Conservation (phyloP, 1,140 invertebrate genomes). For the Pseudobourletiella spinata region DNA sequence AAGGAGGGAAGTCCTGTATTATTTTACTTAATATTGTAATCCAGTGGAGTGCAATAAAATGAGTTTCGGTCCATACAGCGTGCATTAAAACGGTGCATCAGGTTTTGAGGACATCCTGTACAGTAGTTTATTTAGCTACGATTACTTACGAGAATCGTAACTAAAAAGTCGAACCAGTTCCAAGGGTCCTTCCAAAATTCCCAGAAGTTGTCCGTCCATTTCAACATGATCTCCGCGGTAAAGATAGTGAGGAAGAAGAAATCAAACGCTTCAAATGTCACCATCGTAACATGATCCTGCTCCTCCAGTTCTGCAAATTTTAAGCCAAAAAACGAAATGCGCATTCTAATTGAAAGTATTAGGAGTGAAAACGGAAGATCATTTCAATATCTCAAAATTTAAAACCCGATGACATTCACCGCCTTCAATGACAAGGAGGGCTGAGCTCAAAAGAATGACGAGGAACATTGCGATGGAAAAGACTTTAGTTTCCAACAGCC, state of each 20-base stretch:
- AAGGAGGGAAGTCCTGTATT: not conserved
- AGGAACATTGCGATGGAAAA: conserved; percentile 19
- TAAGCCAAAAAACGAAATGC: too few relatives aligned
- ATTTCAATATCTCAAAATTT: too few relatives aligned
- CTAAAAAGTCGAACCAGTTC: conserved; percentile 25
- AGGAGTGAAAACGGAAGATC: too few relatives aligned
- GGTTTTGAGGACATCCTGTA: too few relatives aligned
- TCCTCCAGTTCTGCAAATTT: too few relatives aligned
- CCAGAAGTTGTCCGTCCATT: conserved; percentile 37
- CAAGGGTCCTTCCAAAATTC: conserved; percentile 37
- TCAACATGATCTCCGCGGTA: conserved; percentile 36
- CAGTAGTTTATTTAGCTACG: not conserved
- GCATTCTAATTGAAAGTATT: too few relatives aligned
- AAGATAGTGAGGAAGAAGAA: conserved; percentile 35
- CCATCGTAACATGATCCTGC: not conserved
- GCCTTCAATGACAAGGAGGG: conserved; percentile 14
- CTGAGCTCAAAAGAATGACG: conserved; percentile 20
- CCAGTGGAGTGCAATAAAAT: too few relatives aligned
- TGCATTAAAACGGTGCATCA: too few relatives aligned
- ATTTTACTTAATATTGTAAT: not conserved
- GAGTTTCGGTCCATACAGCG: too few relatives aligned
- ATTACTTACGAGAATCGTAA: conserved; percentile 1
- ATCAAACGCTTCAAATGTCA: conserved; percentile 35
- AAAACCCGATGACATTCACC: too few relatives aligned
- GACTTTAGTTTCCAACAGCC: conserved; percentile 4